These are phyloP conservation scores for Eonycteris spelaea DNA, from an alignment of 2,113 vertebrate genomes.

Conservation along the genomic window DNA sequence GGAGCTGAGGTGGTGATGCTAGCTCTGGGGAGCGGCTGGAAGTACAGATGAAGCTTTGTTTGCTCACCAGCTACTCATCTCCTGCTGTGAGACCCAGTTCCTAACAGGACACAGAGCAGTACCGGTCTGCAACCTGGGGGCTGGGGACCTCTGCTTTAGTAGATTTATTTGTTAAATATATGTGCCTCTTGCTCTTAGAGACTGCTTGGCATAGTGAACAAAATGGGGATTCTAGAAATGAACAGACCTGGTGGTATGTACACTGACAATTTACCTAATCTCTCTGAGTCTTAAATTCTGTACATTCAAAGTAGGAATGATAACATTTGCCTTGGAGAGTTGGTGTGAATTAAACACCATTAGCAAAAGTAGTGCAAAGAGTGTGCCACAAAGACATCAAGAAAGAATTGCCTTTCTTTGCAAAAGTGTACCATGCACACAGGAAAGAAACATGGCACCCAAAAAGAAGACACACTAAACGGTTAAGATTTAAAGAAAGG, in stretches of 20 bases:
- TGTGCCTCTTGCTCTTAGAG: background rate
- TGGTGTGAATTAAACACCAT: background rate
- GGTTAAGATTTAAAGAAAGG: background rate
- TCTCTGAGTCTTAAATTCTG: background rate
- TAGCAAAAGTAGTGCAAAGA: background rate
- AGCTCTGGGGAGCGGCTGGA: no score
- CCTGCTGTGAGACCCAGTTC: no score
- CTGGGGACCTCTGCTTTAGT: no score
- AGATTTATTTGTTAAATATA: background rate
- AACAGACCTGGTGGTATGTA: background rate
- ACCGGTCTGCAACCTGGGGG: no score
- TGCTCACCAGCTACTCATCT: no score
- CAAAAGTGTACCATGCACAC: background rate
- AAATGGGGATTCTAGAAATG: background rate
- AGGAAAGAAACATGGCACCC: background rate
- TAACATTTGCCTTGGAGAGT: background rate
- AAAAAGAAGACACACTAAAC: background rate
- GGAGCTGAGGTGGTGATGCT: no score
- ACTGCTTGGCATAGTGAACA: background rate
- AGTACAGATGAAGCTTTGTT: no score
- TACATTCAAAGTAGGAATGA: background rate
- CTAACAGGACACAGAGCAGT: no score
- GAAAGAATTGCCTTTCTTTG: background rate
- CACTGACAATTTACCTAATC: background rate
- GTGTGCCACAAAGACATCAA: background rate